Evolutionary conservation across 2,888 invertebrate species (phyloP), one percentile per base, ranked within the genome.

Genomic region (Cheilosia vernalis): DNA sequence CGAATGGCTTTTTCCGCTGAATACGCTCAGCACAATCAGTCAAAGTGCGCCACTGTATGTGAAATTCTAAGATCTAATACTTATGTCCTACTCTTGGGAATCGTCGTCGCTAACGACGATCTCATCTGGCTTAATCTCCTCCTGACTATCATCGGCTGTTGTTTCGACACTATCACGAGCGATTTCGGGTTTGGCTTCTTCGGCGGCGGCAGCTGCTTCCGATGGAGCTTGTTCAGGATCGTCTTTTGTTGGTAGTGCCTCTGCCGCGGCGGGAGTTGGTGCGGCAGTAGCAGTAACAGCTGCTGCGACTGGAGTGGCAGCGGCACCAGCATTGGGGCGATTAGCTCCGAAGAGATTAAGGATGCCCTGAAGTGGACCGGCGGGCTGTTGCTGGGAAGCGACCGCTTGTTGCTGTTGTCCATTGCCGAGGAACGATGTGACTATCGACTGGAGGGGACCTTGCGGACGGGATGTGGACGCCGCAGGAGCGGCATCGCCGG

Each of bases 51-150:
- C 85, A 87, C 82, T 81, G 51, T 55, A 47, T 51, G 61, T 81
- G 70, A 67, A 56, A 40, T 63, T 81, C 42, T 77, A 53, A 49
- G 58, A 72, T 56, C 81, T 81, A 77, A 83, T 66, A 55, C 85
- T 77, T 74, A 76, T 72, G 73, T 80, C 72, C 42, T 78, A 74
- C 44, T 81, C 76, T 15, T 81, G 78, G 17, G 70, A 70, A 53
- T 89, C 88, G 86, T 91, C 90, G 63, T 91, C 91, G 42, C 91
- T 90, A 85, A 91, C 90, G 56, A 90, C 88, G 69, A 91, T 91
- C n/a, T 90, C 90, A 3, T 89, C 90, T 42, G 90, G 90, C 53
- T 90, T 89, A 2, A 87, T 85, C 21, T 90, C 90, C 86, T 91
- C 91, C 42, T 90, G 89, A 33, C 90, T 90, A 15, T 90, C 90